A percentile compares a stretch with the other conserved stretches of the same genome.
phyloP scores from a whole-genome alignment of 1,140 invertebrate species.

The Trypoxylus dichotomus region DNA sequence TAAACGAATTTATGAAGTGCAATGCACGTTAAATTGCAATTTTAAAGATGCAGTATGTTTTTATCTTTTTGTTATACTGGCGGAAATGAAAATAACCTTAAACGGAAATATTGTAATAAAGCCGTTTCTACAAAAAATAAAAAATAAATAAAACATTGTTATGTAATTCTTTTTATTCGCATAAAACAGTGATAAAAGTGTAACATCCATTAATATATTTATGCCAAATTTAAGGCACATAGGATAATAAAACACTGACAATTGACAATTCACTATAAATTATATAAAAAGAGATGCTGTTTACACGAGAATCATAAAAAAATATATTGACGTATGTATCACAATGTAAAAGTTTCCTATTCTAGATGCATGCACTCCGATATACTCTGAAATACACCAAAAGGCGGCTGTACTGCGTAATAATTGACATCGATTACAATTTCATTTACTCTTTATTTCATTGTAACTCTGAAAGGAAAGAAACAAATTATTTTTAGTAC shows the following conservation, averaged over 20 bases:
- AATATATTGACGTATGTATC: neutral
- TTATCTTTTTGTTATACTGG: no score
- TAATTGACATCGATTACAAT: neutral
- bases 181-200: neutral
- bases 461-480: constrained; percentile 21
- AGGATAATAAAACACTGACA: neutral
- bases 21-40: no score
- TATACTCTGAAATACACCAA: neutral
- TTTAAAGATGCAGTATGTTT: no score
- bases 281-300: neutral
- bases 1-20: no score
- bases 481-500: neutral
- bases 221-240: neutral
- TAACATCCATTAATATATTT: neutral
- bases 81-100: no score
- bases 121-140: no score
- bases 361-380: neutral
- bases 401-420: neutral
- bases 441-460: constrained; percentile 25
- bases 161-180: no score
- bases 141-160: no score
- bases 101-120: no score
- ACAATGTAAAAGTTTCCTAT: neutral
- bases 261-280: neutral
- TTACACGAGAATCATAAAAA: neutral